A percentile compares a stretch with the other conserved stretches of the same genome.
Conservation (phyloP, 2,888 invertebrate genomes). For the Timandra comae region DNA sequence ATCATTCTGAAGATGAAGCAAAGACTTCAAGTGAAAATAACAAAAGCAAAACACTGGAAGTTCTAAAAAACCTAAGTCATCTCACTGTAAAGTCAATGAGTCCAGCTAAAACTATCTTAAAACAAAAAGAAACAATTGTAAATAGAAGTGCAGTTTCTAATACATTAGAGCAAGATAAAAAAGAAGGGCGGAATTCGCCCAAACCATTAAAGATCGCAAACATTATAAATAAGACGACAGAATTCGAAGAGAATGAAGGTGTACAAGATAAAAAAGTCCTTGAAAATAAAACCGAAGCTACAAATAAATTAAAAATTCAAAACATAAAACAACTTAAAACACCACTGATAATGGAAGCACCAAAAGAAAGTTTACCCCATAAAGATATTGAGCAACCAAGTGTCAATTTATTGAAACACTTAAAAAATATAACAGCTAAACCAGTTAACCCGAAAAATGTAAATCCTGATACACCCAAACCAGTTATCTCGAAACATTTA, state of each 20-base stretch:
- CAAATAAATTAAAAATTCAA: too few species aligned
- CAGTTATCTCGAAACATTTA: slow-evolving; percentile 26
- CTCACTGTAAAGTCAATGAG: slow-evolving; percentile 38
- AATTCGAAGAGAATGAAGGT: slow-evolving; percentile 18
- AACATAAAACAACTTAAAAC: too few species aligned
- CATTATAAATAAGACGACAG: not conserved
- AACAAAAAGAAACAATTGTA: not conserved
- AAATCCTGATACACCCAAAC: slow-evolving; percentile 10
- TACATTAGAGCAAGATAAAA: slow-evolving; percentile 1
- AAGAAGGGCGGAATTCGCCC: too few species aligned
- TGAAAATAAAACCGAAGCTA: too few species aligned
- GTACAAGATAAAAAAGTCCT: slow-evolving; percentile 14
- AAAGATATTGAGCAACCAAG: slow-evolving; percentile 23
- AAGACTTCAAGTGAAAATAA: too few species aligned
- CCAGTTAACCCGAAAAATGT: slow-evolving; percentile 29
- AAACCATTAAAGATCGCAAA: too few species aligned
- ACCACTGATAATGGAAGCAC: slow-evolving; percentile 8
- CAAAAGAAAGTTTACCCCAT: slow-evolving; percentile 14
- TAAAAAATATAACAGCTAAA: slow-evolving; percentile 50
- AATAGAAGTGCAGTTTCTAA: slow-evolving; percentile 1
- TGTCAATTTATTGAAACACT: slow-evolving; percentile 42
- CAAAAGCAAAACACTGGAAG: slow-evolving; percentile 7
- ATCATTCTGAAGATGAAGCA: too few species aligned
- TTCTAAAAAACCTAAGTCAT: slow-evolving; percentile 22
- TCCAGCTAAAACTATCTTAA: slow-evolving; percentile 8